Conservation (phyloP, 1,140 invertebrate species). For the Scaptomyza montana region DNA sequence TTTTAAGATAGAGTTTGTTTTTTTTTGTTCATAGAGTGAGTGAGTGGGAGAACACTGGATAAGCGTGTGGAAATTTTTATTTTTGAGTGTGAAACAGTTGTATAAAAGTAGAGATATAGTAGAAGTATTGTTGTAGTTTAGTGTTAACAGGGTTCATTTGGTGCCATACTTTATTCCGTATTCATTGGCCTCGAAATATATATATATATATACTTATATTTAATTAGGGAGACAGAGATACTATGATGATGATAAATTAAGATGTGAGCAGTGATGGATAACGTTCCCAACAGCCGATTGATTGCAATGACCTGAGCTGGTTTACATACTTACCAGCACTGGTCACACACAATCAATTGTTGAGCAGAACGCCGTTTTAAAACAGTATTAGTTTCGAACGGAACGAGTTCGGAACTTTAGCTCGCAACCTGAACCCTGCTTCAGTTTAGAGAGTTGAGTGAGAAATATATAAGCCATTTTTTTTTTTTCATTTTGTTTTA, state of each 20-base stretch:
- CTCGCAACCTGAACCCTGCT: conserved; percentile 63
- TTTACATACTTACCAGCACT: conserved; percentile 19
- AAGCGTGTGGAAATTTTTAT: conserved; percentile 55
- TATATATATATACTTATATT: conserved; percentile 4
- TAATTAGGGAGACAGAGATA: not conserved
- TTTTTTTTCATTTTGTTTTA: not conserved
- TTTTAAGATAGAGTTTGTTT: conserved; percentile 43
- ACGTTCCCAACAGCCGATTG: conserved; percentile 33
- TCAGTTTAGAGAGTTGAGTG: conserved; percentile 63
- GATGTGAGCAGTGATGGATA: conserved; percentile 32
- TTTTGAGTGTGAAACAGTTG: conserved; percentile 50
- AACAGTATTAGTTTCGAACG: conserved; percentile 78
- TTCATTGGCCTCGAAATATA: conserved; percentile 65
- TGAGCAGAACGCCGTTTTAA: conserved; percentile 38
- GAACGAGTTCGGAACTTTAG: conserved; percentile 77
- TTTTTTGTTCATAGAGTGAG: conserved; percentile 64
- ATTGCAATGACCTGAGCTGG: conserved; percentile 23
- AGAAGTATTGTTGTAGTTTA: conserved; percentile 27
- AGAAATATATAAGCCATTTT: conserved; percentile 48
- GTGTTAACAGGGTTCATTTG: conserved; percentile 63
- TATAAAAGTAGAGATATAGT: conserved; percentile 23
- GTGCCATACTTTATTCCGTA: conserved; percentile 67
- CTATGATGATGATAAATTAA: conserved; percentile 16
- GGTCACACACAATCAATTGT: conserved; percentile 56
- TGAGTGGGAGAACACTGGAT: conserved; percentile 83